Conservation (phyloP, 35 echinoderm and acorn worm species). For the Amphiura filiformis region DNA sequence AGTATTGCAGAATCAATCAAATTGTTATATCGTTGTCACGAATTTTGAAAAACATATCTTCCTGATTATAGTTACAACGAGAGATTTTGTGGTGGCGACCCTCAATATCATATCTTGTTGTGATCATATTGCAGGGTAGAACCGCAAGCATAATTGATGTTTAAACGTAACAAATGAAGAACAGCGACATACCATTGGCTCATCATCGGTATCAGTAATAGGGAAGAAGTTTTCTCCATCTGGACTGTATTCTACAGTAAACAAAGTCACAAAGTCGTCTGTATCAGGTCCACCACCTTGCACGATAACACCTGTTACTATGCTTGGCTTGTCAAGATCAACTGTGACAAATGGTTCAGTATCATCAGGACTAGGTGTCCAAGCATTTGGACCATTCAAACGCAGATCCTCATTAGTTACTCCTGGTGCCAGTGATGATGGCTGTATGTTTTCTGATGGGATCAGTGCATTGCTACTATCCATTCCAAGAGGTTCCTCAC, state of each 20-base stretch:
- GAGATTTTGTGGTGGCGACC: not conserved
- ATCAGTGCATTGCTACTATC: not conserved
- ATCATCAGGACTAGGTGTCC: slow-evolving; percentile 53
- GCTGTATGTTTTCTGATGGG: not conserved
- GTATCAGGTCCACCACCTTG: slow-evolving; percentile 63
- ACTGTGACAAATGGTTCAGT: slow-evolving; percentile 50
- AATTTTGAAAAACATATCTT: not conserved
- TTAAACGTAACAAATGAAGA: too few species aligned
- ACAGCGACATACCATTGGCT: slow-evolving; percentile 12
- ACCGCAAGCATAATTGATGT: too few species aligned
- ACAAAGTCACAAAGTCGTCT: slow-evolving; percentile 47
- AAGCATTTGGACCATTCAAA: slow-evolving; percentile 23
- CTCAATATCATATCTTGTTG: not conserved
- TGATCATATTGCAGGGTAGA: not conserved
- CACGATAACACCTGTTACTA: slow-evolving; percentile 57
- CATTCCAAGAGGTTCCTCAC: not conserved
- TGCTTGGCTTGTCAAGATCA: slow-evolving; percentile 47
- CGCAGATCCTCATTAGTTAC: not conserved
- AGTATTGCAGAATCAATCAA: not conserved
- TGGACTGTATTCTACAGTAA: slow-evolving; percentile 56
- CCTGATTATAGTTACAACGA: not conserved
- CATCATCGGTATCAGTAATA: slow-evolving; percentile 26
- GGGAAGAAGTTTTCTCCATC: slow-evolving; percentile 55
- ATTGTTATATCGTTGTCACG: not conserved
- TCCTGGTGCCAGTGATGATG: not conserved